Conservation (phyloP, 2,797 vertebrate species). For the Peromyscus melanophrys region DNA sequence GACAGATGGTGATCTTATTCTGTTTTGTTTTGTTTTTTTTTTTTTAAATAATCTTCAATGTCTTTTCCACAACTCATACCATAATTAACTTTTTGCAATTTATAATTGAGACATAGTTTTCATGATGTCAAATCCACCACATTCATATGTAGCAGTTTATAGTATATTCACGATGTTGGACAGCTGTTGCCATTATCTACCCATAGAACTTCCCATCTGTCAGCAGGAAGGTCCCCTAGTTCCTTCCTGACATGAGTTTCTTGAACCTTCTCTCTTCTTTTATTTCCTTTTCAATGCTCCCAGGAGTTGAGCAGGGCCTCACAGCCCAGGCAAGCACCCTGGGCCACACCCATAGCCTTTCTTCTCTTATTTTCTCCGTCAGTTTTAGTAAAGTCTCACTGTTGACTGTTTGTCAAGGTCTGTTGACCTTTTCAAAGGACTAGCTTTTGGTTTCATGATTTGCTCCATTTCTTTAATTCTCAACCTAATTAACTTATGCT, state of each 20-base stretch:
- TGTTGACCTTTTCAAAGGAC: constrained; percentile 1
- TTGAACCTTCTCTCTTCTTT: background rate
- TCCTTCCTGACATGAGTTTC: constrained; percentile 15
- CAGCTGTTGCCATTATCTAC: background rate
- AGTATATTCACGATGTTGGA: background rate
- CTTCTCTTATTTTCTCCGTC: background rate
- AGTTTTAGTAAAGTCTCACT: constrained; percentile 22
- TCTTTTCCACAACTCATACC: constrained; percentile 7
- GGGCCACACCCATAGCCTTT: background rate
- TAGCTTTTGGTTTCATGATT: background rate
- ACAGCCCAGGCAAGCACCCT: background rate
- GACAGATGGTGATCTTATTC: background rate
- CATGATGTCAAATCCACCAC: background rate
- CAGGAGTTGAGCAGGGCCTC: background rate
- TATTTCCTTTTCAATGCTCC: background rate
- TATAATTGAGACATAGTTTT: background rate
- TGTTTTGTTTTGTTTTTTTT: background rate
- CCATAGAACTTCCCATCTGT: constrained; percentile 75
- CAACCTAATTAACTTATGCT: background rate
- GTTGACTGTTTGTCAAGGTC: background rate
- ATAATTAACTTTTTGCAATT: background rate
- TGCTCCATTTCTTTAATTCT: background rate
- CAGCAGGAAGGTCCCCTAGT: constrained; percentile 57
- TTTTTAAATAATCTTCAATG: background rate
- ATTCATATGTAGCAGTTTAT: background rate